A percentile compares a stretch with the other conserved stretches of the same genome.
Evolutionary conservation across 2,888 invertebrate genomes (phyloP).

Genomic region (Apamea epomidion): DNA sequence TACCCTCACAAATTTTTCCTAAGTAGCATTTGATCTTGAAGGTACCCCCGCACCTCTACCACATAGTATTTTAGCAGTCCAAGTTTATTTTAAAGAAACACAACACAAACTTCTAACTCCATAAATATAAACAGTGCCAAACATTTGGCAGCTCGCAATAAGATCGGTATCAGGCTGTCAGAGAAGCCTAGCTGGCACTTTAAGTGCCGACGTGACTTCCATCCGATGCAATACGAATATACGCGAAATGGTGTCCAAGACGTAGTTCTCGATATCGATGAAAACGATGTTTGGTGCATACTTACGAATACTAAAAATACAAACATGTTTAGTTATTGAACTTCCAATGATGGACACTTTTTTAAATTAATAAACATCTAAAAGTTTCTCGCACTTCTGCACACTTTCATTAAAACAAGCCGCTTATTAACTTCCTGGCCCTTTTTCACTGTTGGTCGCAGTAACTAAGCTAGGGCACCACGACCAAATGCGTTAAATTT

Average conservation of each 20-base stretch:
- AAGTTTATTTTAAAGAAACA: slow-evolving; percentile 16
- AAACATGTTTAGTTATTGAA: no score
- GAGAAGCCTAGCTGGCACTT: slow-evolving; percentile 48
- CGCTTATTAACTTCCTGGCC: no score
- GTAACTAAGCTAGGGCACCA: not conserved
- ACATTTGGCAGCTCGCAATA: slow-evolving; percentile 58
- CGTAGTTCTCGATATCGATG: slow-evolving; percentile 9
- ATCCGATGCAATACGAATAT: slow-evolving; percentile 35
- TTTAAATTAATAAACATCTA: no score
- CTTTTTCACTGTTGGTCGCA: no score
- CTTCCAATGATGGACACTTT: no score
- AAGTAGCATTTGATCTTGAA: not conserved
- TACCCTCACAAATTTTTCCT: not conserved
- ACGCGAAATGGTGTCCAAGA: slow-evolving; percentile 16
- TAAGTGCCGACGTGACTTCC: slow-evolving; percentile 60
- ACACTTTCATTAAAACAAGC: no score
- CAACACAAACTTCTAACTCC: not conserved
- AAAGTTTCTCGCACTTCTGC: no score
- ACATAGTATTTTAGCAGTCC: not conserved
- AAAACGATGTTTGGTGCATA: not conserved
- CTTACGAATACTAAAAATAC: not conserved
- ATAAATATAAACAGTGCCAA: slow-evolving; percentile 41
- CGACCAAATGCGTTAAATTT: not conserved
- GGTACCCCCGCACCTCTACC: not conserved
- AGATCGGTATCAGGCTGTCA: slow-evolving; percentile 59